Evolutionary conservation across 2,797 vertebrate genomes (phyloP).

Genomic region (Melanotaenia maccullochi): DNA sequence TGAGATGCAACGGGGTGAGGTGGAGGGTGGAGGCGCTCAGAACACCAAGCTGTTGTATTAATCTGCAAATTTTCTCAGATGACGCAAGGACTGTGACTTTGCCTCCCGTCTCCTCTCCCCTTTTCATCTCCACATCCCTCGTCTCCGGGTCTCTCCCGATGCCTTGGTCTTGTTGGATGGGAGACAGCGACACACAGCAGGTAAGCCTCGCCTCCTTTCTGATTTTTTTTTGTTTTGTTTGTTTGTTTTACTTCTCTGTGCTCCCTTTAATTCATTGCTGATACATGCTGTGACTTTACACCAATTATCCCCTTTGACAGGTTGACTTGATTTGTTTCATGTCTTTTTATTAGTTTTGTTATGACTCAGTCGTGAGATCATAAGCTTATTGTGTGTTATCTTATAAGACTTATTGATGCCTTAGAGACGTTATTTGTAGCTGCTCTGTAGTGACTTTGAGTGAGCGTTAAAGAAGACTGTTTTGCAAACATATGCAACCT

Average conservation of each 20-base stretch:
- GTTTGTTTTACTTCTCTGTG: not conserved
- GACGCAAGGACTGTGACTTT: slow-evolving; percentile 80
- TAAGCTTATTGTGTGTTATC: not conserved
- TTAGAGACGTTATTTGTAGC: not conserved
- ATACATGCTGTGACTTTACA: not conserved
- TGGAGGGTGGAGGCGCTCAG: slow-evolving; percentile 49
- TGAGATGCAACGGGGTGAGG: slow-evolving; percentile 24
- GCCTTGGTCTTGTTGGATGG: slow-evolving; percentile 71
- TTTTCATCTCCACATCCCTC: slow-evolving; percentile 53
- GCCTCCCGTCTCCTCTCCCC: slow-evolving; percentile 51
- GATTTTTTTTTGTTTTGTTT: not conserved
- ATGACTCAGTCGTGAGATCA: not conserved
- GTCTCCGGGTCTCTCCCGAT: slow-evolving; percentile 62
- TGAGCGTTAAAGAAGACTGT: not conserved
- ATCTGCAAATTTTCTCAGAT: slow-evolving; percentile 85
- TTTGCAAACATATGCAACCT: not conserved
- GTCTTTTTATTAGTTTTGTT: not conserved
- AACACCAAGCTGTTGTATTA: slow-evolving; percentile 79
- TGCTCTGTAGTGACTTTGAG: not conserved
- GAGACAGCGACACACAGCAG: slow-evolving; percentile 73
- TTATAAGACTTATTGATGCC: not conserved
- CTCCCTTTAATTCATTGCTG: slow-evolving; percentile 1
- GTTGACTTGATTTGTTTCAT: not conserved
- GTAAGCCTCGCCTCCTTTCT: slow-evolving; percentile 62
- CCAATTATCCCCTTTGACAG: not conserved